Conservation (phyloP, 1,140 invertebrate species). For the Leptinotarsa texana region DNA sequence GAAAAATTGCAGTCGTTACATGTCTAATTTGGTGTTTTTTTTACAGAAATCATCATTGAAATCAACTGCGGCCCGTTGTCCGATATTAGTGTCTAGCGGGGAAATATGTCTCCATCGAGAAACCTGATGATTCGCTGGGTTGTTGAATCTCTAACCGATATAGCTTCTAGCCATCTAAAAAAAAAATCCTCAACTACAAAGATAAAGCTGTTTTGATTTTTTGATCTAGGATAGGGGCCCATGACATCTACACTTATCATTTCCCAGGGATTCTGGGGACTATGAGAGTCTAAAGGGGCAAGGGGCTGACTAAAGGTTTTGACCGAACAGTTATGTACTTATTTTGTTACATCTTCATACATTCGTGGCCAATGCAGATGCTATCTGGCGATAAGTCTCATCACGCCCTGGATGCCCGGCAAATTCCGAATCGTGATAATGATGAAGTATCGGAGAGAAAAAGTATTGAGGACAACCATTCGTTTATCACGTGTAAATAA, state of each 20-base stretch:
- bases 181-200: constrained; percentile 16
- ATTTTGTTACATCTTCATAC: background rate
- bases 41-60: background rate
- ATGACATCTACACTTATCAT: background rate
- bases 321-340: background rate
- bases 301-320: background rate
- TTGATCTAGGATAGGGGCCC: background rate
- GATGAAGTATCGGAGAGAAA: background rate
- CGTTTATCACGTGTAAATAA: background rate
- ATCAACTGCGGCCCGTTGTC: constrained; percentile 4
- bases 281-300: background rate
- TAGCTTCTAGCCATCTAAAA: constrained; percentile 14
- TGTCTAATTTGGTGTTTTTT: background rate
- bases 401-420: constrained; percentile 1
- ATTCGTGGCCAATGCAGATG: background rate
- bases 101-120: background rate
- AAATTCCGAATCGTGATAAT: background rate
- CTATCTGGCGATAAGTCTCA: background rate
- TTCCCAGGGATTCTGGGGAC: constrained; percentile 46
- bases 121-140: background rate
- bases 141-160: background rate
- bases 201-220: constrained; percentile 8
- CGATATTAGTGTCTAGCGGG: background rate
- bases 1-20: background rate
- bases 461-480: background rate